Conservation (phyloP, 2,113 vertebrate genomes). For the Naja naja region DNA sequence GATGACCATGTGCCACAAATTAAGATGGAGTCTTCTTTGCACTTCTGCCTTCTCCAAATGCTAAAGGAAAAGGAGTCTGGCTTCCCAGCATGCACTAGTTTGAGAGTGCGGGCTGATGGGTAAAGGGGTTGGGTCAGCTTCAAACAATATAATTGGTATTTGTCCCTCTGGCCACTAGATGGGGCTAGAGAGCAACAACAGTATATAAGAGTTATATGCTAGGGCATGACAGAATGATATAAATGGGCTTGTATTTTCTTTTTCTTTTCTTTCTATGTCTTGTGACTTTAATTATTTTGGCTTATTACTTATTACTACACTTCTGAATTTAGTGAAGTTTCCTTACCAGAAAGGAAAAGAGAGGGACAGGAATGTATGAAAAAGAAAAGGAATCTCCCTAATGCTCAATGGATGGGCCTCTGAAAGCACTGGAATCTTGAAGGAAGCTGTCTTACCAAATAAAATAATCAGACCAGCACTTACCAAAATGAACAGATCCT, state of each 20-base stretch:
- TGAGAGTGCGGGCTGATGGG: too few relatives aligned
- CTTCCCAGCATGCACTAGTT: too few relatives aligned
- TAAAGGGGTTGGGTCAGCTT: too few relatives aligned
- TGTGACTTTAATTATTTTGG: background rate
- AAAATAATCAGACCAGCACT: background rate
- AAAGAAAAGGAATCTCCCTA: background rate
- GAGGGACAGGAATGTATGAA: background rate
- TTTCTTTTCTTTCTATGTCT: background rate
- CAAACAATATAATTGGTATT: too few relatives aligned
- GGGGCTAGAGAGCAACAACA: too few relatives aligned
- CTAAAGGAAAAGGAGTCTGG: too few relatives aligned
- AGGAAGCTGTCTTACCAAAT: background rate
- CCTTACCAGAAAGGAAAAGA: background rate
- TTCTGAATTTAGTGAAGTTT: background rate
- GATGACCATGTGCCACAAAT: too few relatives aligned
- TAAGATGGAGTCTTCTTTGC: too few relatives aligned
- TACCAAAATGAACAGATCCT: background rate
- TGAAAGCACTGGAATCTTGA: background rate
- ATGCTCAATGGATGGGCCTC: background rate
- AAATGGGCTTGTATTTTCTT: background rate
- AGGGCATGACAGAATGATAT: background rate
- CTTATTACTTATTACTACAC: background rate
- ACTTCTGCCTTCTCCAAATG: too few relatives aligned
- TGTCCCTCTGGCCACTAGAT: too few relatives aligned
- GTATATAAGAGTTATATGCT: too few relatives aligned